These are phyloP conservation scores for Andrena praecox DNA, from an alignment of 2,888 invertebrate genomes.

Conservation along the genomic window DNA sequence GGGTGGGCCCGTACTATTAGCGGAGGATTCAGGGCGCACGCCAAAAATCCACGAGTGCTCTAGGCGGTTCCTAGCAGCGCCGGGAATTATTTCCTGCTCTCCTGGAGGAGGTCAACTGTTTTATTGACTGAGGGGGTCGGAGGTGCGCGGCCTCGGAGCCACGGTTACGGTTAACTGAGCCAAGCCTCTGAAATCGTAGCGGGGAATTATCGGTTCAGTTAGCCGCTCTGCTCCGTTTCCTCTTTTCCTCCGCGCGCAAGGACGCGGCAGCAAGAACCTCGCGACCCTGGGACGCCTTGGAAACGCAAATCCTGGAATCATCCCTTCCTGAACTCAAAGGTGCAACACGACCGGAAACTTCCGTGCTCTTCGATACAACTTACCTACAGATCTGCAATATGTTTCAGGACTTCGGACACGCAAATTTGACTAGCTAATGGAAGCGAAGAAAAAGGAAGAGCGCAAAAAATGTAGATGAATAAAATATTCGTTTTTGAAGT, in stretches of 20 bases:
- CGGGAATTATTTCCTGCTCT: constrained; percentile 63
- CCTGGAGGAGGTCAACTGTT: constrained; percentile 76
- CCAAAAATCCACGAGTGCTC: constrained; percentile 59
- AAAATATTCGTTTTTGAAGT: no score
- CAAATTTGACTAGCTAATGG: no score
- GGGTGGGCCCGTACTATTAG: constrained; percentile 46
- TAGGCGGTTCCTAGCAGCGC: constrained; percentile 47
- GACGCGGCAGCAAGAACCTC: constrained; percentile 14
- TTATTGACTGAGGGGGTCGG: constrained; percentile 75
- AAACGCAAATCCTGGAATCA: constrained; percentile 9
- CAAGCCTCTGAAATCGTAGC: constrained; percentile 76
- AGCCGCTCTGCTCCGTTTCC: constrained; percentile 64
- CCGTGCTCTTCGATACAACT: no score
- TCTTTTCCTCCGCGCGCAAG: constrained; percentile 57
- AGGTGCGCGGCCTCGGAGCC: constrained; percentile 75
- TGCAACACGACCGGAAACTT: no score
- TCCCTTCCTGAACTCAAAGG: background rate
- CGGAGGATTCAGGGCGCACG: constrained; percentile 47
- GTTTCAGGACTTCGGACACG: no score
- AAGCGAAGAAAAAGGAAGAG: no score
- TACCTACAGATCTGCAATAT: no score
- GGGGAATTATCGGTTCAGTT: constrained; percentile 77
- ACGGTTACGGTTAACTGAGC: constrained; percentile 79
- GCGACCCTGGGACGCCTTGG: background rate
- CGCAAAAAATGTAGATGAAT: no score